These are phyloP conservation scores for Petrocephalus microphthalmus DNA, from an alignment of 2,113 vertebrate genomes.

Conservation along the genomic window DNA sequence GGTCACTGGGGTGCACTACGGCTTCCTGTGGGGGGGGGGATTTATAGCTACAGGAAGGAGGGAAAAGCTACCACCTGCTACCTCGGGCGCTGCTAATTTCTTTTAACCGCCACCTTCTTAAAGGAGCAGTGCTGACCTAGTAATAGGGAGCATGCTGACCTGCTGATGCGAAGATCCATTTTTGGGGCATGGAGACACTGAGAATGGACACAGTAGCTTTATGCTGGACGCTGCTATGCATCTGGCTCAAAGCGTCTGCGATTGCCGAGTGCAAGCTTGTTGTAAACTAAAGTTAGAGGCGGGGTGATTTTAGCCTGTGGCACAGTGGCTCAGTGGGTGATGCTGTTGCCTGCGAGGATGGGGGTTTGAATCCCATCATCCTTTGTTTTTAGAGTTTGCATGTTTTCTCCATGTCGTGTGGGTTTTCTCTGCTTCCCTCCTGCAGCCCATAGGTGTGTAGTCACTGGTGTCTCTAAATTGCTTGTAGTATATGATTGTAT, in stretches of 20 bases:
- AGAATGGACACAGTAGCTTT: neutral
- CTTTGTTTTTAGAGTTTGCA: neutral
- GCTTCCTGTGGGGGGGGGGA: neutral
- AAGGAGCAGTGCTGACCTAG: neutral
- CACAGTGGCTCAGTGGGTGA: neutral
- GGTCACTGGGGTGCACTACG: neutral
- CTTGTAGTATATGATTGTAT: neutral
- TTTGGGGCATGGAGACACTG: neutral
- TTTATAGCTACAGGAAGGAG: constrained; percentile 35
- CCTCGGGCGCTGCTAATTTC: constrained; percentile 46
- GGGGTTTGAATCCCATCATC: neutral
- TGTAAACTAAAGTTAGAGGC: neutral
- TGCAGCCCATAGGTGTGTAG: neutral
- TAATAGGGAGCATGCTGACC: neutral
- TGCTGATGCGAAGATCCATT: neutral
- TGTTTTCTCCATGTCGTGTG: neutral
- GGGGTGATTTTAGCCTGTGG: neutral
- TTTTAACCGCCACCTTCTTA: neutral
- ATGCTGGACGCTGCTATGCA: neutral
- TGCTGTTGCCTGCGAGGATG: neutral
- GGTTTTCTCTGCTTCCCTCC: neutral
- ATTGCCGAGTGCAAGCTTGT: no score
- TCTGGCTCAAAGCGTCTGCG: neutral
- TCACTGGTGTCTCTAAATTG: neutral
- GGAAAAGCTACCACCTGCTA: constrained; percentile 40